Evolutionary conservation across 1,140 invertebrate genomes (phyloP).

Genomic region (Sycobia sp.): DNA sequence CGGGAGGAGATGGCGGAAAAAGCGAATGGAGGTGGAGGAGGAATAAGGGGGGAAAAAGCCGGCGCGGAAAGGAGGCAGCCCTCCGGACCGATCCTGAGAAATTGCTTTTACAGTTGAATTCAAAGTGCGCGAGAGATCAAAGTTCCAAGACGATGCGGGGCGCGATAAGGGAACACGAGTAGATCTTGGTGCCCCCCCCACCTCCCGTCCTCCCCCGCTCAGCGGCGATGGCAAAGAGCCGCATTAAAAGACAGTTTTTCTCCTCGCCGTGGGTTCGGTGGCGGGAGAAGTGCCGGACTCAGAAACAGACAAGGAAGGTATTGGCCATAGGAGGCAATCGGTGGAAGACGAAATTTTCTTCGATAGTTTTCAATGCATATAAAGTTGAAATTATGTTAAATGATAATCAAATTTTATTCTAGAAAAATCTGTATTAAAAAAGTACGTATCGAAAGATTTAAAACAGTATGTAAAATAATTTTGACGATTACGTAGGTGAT

Average conservation of each 20-base stretch:
- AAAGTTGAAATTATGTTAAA: no score
- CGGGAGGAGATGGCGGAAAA: not conserved
- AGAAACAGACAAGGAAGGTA: no score
- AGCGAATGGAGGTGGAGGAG: not conserved
- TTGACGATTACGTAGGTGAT: no score
- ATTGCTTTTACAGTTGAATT: constrained; percentile 42
- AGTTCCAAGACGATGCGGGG: no score
- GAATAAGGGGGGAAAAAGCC: not conserved
- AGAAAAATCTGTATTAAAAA: no score
- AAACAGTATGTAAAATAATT: no score
- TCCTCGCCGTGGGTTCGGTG: not conserved
- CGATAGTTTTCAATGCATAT: no score
- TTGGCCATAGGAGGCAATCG: no score
- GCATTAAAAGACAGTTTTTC: constrained; percentile 12
- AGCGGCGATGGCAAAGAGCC: not conserved
- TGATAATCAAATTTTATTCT: no score
- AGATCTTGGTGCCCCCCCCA: not conserved
- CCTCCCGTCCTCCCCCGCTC: no score
- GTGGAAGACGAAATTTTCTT: no score
- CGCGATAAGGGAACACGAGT: constrained; percentile 14
- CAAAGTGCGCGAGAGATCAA: constrained; percentile 40
- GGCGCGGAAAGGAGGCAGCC: not conserved
- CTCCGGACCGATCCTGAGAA: constrained; percentile 32
- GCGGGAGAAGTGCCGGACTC: not conserved
- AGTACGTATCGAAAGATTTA: no score